Base-by-base conservation (phyloP, 2,113 vertebrate species). In the Passer montanus region DNA sequence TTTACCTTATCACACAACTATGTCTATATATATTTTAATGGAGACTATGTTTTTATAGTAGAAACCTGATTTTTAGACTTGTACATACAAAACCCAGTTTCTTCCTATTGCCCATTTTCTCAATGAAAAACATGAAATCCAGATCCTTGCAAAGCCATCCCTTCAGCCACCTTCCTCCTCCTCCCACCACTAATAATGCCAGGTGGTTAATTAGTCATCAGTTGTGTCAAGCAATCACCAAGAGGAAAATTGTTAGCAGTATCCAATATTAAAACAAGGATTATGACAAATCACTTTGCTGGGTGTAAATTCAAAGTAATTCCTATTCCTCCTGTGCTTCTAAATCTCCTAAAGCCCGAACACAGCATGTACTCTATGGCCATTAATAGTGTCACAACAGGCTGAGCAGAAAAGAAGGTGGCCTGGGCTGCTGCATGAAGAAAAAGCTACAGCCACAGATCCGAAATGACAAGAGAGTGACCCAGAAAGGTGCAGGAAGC, bases 31-130 rank as follows among this genome's bases (percentile, higher is more conserved):
- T 17, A 20, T 56, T 89, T 81, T 62, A 95, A 82, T 3, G 2
- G 31, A 96, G 49, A 90, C 86, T 7, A 74, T 18, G 19, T 39
- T 95, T 95, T 92, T 53, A 73, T 53, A 86, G 58, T 12, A 94
- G 91, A 84, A 81, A 87, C 7, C 31, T 68, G 50, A 63, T 30
- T 74, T 88, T 90, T 52, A 86, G 39, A 67, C 16, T 59, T 72
- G 50, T 30, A 55, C 11, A 8, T n/a, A 39, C 28, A 41, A 62
- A 84, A 90, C 33, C 4, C 5, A 28, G 6, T 55, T 83, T 33
- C 50, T 78, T 52, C 14, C 59, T 59, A 78, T 26, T 52, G 8
- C 31, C 64, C 13, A 22, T 66, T 58, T 92, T 41, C 49, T 89
- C 53, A 56, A 53, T 1, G 0, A 82, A 75, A 93, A 41, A 37